Evolutionary conservation across 2,797 vertebrate species (phyloP), one percentile per base, ranked within the genome.

Genomic region (Labroides dimidiatus): DNA sequence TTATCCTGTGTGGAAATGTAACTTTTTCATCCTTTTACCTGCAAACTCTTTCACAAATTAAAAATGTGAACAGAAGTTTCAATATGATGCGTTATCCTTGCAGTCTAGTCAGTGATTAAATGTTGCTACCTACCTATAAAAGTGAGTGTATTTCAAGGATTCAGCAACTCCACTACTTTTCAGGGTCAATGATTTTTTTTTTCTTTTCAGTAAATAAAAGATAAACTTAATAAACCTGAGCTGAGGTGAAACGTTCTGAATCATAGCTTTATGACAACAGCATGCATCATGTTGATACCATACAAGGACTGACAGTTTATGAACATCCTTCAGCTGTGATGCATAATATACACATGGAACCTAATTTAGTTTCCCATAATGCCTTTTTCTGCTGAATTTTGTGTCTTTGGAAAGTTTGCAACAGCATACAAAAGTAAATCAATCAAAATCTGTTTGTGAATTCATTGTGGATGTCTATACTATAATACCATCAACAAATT

Each of bases 241-340:
- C 30, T 8, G 7, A 9, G 8, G 30, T 4, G 27, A 61, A 15
- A 27, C 69, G 77, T n/a, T 33, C 30, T 6, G 30, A 67, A 55
- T 58, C 27, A 73, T 15, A 21, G 19, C 30, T 33, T 7, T 33
- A 33, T 8, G 30, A 33, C 30, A 33, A n/a, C n/a, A 8, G 30
- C 69, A 41, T 47, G 30, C 50, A 41, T 59, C 0, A 10, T 57
- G 45, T 10, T 66, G 43, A 54, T 11, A 55, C 42, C 61, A 72
- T 73, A 81, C 67, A 47, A 69, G n/a, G 50, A 69, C 55, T 82
- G 77, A 72, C 78, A 80, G 48, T 66, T 90, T 65, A 82, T 77
- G 79, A 64, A 27, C 44, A 42, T 64, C 52, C 39, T 52, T n/a
- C 57, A 75, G 77, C 80, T 24, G 33, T 77, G 57, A 86, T 76